A percentile compares a stretch with the other conserved stretches of the same genome.
These are phyloP conservation scores for Pocillopora damicornis DNA, from an alignment of 64 coral and sea anemone species.

Conservation along the genomic window DNA sequence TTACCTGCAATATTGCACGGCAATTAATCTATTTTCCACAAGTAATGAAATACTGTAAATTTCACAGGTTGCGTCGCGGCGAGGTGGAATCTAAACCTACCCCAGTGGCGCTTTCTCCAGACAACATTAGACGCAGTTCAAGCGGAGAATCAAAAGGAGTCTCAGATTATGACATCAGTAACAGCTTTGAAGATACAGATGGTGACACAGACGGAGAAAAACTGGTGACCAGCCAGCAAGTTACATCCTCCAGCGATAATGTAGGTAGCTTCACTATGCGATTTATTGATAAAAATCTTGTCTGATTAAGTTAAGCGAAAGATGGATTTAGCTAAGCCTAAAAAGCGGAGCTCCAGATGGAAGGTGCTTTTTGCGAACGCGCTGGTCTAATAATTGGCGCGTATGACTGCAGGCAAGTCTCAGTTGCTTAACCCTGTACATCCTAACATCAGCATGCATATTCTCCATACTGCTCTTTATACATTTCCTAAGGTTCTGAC, in stretches of 20 bases:
- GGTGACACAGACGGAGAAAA: conserved; percentile 59
- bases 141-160: conserved; percentile 33
- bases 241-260: neutral
- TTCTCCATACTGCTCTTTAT: no score
- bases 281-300: no score
- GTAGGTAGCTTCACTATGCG: neutral
- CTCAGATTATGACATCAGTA: conserved; percentile 47
- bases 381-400: no score
- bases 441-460: no score
- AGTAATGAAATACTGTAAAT: neutral
- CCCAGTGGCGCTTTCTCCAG: conserved; percentile 32
- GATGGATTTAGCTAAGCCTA: no score
- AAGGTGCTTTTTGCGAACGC: no score
- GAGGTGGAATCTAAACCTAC: conserved; percentile 50
- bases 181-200: conserved; percentile 47
- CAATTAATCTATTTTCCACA: neutral
- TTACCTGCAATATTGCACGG: no score
- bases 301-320: no score
- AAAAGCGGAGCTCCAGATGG: no score
- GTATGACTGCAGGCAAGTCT: no score
- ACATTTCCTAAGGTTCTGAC: no score
- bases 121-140: conserved; percentile 1
- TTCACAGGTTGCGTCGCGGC: neutral
- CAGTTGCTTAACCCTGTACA: no score
- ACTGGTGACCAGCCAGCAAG: conserved; percentile 14